Percentiles rank a stretch among this genome's conserved stretches.
phyloP scores from a whole-genome alignment of 2,113 vertebrate genomes.

The Lagopus muta region DNA sequence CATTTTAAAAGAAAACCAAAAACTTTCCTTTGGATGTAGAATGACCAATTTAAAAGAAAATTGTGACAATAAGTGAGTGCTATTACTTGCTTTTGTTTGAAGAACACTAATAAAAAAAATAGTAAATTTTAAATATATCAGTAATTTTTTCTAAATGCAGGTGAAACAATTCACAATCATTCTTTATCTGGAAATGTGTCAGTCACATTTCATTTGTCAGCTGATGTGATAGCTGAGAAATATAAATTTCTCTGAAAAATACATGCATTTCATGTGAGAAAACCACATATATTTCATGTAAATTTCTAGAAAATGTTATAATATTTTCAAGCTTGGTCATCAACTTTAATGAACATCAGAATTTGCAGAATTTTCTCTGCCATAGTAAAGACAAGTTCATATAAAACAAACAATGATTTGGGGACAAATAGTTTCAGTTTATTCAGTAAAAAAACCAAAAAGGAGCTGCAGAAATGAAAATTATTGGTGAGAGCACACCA shows the following conservation, averaged over 20 bases:
- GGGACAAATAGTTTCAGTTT: neutral
- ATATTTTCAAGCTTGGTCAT: neutral
- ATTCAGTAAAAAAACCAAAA: neutral
- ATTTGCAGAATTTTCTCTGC: neutral
- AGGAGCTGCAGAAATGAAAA: neutral
- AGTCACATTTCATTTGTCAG: rapidly evolving
- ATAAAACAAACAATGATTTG: neutral
- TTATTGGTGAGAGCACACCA: neutral
- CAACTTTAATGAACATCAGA: neutral
- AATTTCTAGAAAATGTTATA: neutral
- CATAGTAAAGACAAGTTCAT: neutral
- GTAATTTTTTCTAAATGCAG: neutral
- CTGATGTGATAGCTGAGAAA: neutral
- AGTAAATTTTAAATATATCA: neutral
- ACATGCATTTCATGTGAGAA: neutral
- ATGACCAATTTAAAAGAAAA: neutral
- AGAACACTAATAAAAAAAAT: neutral
- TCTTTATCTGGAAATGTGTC: neutral
- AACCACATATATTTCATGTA: neutral
- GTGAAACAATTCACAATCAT: rapidly evolving
- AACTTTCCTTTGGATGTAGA: neutral
- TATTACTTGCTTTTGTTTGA: neutral
- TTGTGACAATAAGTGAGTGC: neutral
- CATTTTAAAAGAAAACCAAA: neutral
- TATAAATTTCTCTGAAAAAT: neutral